A percentile compares a stretch with the other conserved stretches of the same genome.
These are phyloP conservation scores for Podarcis siculus DNA, from an alignment of 2,797 vertebrate genomes.

Conservation along the genomic window DNA sequence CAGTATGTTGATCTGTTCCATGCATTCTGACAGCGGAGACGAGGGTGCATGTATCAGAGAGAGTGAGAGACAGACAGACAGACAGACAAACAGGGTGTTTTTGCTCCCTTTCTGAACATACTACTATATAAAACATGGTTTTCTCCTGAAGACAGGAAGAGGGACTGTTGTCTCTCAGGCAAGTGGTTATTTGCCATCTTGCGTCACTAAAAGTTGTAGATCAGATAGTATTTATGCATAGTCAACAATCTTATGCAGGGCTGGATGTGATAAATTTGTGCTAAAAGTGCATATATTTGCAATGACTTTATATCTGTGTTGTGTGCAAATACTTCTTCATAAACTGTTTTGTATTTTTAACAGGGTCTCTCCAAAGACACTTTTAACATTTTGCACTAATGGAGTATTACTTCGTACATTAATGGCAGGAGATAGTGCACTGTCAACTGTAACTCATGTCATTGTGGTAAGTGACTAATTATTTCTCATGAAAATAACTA, in stretches of 20 bases:
- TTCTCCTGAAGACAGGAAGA: not conserved
- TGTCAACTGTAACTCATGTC: constrained; percentile 91
- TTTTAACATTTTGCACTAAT: constrained; percentile 94
- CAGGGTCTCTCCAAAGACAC: constrained; percentile 94
- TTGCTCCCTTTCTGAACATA: not conserved
- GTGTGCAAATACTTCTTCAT: constrained; percentile 4
- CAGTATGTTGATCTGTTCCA: not conserved
- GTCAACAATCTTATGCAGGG: not conserved
- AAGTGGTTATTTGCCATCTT: not conserved
- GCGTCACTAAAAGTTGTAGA: not conserved
- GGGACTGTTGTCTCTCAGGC: not conserved
- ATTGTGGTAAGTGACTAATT: constrained; percentile 86
- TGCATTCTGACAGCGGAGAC: not conserved
- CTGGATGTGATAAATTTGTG: not conserved
- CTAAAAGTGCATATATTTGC: not conserved
- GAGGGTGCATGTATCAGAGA: not conserved
- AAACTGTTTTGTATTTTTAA: constrained; percentile 39
- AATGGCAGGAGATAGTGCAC: constrained; percentile 88
- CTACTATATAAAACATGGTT: not conserved
- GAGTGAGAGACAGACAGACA: not conserved
- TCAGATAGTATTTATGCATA: not conserved
- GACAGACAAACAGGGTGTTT: not conserved
- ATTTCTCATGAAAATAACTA: not conserved
- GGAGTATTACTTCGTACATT: constrained; percentile 91
- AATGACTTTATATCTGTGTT: not conserved